Evolutionary conservation across 2,113 vertebrate genomes (phyloP), one percentile per base, ranked within the genome.

Genomic region (Hippocampus guttulatus): DNA sequence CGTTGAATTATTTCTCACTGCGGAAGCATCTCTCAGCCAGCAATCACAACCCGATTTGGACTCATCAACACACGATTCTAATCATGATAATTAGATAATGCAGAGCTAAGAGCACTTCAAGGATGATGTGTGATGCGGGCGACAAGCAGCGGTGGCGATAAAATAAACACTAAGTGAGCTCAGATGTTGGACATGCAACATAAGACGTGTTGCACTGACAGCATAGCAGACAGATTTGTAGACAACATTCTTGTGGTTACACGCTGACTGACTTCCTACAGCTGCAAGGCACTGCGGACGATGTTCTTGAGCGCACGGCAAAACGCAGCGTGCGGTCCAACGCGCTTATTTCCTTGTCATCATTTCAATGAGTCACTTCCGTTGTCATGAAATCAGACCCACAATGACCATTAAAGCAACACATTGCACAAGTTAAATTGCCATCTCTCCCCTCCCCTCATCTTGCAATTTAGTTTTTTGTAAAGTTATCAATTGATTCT

Each of bases 231-330:
- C 79, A 84, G 85, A 86, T 90, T 85, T 88, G 80, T 68, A 81
- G 77, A 79, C 78, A 72, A 15, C 81, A 88, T 88, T 87, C 88
- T 81, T 70, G 21, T 11, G 71, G 62, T 70, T 64, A 78, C 71
- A 77, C 71, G 83, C 91, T 88, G 80, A 90, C 88, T 89, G 81
- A 88, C 87, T 88, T 91, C 82, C 89, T 82, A 75, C 88, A 91
- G 87, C 85, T 91, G 88, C 81, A 81, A 60, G 57, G 4, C 14
- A 3, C 15, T 30, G 27, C 58, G 7, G 27, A 61, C 27, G 25
- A 61, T 61, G 58, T 18, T 61, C 27, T 61, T 61, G 27, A 61
- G 6, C 27, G 15, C 58, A 61, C 5, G 15, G 23, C 14, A 27
- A 66, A 49, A 45, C 23, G 41, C n/a, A 16, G 23, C 5, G 23